Conservation (phyloP, 2,888 invertebrate species). For the Dascillus cervinus region DNA sequence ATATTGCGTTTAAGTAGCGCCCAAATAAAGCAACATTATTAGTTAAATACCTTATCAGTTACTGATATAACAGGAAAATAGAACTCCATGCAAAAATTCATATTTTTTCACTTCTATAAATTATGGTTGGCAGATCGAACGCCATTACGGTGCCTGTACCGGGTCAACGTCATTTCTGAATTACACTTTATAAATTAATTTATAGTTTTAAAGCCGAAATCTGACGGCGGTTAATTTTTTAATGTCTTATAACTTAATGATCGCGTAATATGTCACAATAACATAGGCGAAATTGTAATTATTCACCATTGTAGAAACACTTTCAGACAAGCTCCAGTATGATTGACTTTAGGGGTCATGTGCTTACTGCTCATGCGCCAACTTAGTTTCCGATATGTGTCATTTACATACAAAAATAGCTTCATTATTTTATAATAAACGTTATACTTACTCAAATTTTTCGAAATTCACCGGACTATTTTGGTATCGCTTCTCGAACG, state of each 20-base stretch:
- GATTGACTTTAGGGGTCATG: conserved; percentile 16
- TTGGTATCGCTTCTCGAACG: no score
- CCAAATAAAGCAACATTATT: no score
- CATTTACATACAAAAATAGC: conserved; percentile 23
- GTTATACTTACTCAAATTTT: no score
- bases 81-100: conserved; percentile 14
- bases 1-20: no score
- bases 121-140: conserved; percentile 22
- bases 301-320: conserved; percentile 11
- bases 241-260: no score
- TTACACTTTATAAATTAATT: conserved; percentile 9
- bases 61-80: conserved; percentile 7
- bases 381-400: conserved; percentile 16
- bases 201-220: no score
- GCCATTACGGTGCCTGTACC: conserved; percentile 28
- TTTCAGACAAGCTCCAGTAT: conserved; percentile 13
- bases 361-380: conserved; percentile 12
- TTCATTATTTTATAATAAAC: no score
- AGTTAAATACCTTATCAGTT: conserved; percentile 8
- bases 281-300: conserved; percentile 6
- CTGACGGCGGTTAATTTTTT: no score
- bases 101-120: conserved; percentile 17
- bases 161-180: conserved; percentile 30
- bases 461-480: no score
- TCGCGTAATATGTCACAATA: no score